These are phyloP conservation scores for Oenanthe melanoleuca DNA, from an alignment of 2,113 vertebrate species.

Conservation along the genomic window DNA sequence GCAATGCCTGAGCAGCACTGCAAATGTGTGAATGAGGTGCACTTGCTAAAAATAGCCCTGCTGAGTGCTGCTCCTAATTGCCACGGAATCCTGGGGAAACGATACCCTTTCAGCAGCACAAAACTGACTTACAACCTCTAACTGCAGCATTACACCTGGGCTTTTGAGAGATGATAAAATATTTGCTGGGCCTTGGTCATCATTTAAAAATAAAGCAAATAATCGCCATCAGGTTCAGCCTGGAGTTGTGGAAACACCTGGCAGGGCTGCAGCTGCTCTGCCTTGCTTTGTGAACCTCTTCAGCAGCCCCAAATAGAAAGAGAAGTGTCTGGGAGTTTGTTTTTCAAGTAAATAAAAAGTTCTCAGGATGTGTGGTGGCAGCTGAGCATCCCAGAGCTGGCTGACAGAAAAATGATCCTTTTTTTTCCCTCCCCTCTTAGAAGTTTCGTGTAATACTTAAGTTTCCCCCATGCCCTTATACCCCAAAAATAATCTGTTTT, in stretches of 20 bases:
- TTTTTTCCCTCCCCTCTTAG: neutral
- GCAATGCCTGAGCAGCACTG: conserved; percentile 54
- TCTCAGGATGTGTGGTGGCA: neutral
- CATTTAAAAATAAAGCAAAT: neutral
- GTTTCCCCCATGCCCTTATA: neutral
- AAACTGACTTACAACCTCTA: neutral
- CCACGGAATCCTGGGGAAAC: neutral
- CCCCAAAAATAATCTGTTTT: neutral
- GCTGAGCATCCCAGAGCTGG: neutral
- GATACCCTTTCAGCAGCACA: neutral
- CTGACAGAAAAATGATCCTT: neutral
- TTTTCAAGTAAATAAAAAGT: neutral
- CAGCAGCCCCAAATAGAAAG: neutral
- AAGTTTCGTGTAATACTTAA: neutral
- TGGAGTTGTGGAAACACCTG: neutral
- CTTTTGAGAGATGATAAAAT: neutral
- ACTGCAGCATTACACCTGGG: neutral
- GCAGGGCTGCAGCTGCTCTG: neutral
- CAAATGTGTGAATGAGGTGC: neutral
- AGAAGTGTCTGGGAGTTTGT: neutral
- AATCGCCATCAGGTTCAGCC: neutral
- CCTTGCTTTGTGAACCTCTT: neutral
- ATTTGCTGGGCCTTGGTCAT: neutral
- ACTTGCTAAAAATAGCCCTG: conserved; percentile 23
- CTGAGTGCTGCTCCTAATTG: neutral